Evolutionary conservation across 1,140 invertebrate species (phyloP).

Genomic region (Brachionus angularis): DNA sequence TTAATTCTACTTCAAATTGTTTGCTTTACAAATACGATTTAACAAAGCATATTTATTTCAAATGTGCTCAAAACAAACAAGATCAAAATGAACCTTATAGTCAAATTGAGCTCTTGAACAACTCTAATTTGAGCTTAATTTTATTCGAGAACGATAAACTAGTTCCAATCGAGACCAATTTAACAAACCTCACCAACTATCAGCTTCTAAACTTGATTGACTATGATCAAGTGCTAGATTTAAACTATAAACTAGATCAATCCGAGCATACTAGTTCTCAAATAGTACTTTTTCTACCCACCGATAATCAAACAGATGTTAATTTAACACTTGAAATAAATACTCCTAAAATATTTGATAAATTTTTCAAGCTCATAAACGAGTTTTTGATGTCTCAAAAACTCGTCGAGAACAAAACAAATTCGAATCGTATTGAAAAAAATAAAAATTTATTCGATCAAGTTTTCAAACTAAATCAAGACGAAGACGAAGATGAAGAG

Average conservation of each 20-base stretch:
- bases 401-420: no score
- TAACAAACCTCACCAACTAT: not conserved
- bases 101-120: no score
- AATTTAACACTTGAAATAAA: constrained; percentile 26
- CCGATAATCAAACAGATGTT: constrained; percentile 16
- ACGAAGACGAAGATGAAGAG: no score
- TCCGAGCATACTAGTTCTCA: constrained; percentile 15
- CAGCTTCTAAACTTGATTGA: not conserved
- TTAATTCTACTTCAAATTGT: no score
- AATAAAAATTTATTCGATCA: constrained; percentile 35
- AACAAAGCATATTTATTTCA: constrained; percentile 29
- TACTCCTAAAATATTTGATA: not conserved
- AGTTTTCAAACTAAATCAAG: constrained; percentile 15
- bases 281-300: constrained; percentile 6
- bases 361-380: not conserved
- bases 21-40: not conserved
- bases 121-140: no score
- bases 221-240: constrained; percentile 5
- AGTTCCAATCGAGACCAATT: not conserved
- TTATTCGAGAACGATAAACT: constrained; percentile 25
- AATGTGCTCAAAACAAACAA: not conserved
- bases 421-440: constrained; percentile 8
- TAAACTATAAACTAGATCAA: not conserved
- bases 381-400: no score
- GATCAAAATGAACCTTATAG: no score